Conservation (phyloP, 1,140 invertebrate species). For the Pseudachorutes palmiensis region DNA sequence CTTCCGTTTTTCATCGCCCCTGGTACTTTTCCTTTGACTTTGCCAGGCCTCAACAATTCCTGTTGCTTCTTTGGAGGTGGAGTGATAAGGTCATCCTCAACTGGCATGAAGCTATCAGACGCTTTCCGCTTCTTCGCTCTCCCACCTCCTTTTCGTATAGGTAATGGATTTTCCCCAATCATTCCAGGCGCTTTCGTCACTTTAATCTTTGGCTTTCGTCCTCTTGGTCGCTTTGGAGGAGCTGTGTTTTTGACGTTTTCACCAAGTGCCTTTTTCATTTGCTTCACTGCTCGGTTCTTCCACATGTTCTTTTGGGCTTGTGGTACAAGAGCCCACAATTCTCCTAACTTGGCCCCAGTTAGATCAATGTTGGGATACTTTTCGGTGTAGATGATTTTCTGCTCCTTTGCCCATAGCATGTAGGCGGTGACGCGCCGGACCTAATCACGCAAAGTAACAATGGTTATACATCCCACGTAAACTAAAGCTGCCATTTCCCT, state of each 20-base stretch:
- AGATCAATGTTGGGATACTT: conserved; percentile 72
- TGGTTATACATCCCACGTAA: too few species aligned
- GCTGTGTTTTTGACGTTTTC: conserved; percentile 24
- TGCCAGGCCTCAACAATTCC: neutral
- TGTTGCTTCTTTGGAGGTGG: neutral
- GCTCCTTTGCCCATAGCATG: conserved; percentile 79
- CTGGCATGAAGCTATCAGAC: neutral
- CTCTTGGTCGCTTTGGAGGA: neutral
- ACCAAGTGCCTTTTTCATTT: conserved; percentile 20
- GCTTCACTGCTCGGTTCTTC: conserved; percentile 39
- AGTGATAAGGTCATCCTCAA: neutral
- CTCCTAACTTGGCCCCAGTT: conserved; percentile 69
- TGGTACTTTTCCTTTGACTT: neutral
- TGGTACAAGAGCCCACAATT: conserved; percentile 71
- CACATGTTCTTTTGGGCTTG: conserved; percentile 45
- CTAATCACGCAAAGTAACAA: conserved; percentile 44
- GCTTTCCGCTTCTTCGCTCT: neutral
- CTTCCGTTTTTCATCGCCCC: neutral
- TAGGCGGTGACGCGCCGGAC: conserved; percentile 75
- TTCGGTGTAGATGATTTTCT: conserved; percentile 60
- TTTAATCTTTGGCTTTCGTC: neutral
- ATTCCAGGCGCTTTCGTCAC: neutral
- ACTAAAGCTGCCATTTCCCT: too few species aligned
- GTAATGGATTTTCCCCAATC: neutral
- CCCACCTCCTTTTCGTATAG: neutral